Conservation (phyloP, 2,113 vertebrate genomes). For the Henicopernis longicauda region DNA sequence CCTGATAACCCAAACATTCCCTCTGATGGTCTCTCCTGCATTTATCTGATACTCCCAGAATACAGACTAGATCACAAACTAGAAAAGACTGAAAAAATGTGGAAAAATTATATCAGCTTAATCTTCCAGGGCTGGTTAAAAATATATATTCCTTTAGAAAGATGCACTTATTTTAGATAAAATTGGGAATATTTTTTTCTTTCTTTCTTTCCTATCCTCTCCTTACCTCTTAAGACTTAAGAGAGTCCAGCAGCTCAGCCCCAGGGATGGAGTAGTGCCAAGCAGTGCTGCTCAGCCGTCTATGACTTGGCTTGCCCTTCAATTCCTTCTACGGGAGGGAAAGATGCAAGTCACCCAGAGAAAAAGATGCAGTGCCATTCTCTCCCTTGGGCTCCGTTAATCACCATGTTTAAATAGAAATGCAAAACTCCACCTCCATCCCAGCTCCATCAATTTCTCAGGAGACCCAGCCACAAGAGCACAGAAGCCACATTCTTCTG, state of each 20-base stretch:
- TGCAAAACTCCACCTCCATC: neutral
- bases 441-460: neutral
- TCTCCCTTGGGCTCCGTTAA: neutral
- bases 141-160: neutral
- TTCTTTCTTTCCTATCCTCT: neutral
- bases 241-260: neutral
- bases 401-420: rapidly evolving
- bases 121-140: neutral
- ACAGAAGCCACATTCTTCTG: neutral
- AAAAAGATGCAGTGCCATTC: neutral
- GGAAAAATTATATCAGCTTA: rapidly evolving
- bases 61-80: neutral
- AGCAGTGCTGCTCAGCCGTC: neutral
- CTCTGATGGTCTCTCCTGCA: neutral
- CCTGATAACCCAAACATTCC: neutral
- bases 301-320: neutral
- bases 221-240: neutral
- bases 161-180: neutral
- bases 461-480: neutral
- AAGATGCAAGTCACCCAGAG: neutral
- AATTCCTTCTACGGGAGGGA: rapidly evolving
- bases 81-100: neutral
- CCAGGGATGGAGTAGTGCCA: neutral
- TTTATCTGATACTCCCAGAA: neutral
- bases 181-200: neutral